Percentiles rank a stretch among this genome's conserved stretches.
phyloP scores from a whole-genome alignment of 2,888 invertebrate genomes.

The Anoplius nigerrimus region DNA sequence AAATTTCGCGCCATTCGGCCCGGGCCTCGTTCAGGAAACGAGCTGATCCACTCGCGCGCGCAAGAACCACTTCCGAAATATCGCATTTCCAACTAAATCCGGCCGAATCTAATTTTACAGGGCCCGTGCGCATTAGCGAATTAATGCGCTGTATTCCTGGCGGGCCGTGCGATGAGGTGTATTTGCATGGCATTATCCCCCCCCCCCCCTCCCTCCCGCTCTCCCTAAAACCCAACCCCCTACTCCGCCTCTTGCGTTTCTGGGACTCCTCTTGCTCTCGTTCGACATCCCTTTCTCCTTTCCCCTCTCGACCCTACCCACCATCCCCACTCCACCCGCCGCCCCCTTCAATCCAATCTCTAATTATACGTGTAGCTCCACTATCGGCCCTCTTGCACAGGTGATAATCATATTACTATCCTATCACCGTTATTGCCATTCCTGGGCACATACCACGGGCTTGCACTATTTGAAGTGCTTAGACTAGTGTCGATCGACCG shows the following conservation, averaged over 20 bases:
- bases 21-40: conserved; percentile 32
- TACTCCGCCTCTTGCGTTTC: conserved; percentile 32
- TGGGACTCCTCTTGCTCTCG: conserved; percentile 36
- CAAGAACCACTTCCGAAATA: conserved; percentile 50
- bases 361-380: conserved; percentile 69
- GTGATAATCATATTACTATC: conserved; percentile 73
- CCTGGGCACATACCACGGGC: conserved; percentile 61
- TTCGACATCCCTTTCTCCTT: conserved; percentile 7
- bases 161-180: conserved; percentile 69
- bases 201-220: conserved; percentile 44
- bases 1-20: conserved; percentile 4
- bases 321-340: too few species aligned
- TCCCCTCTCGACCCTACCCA: conserved; percentile 40
- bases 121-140: conserved; percentile 70
- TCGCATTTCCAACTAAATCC: conserved; percentile 66
- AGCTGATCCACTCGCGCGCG: background rate
- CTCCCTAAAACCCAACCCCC: background rate
- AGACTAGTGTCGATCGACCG: conserved; percentile 55
- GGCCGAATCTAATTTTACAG: conserved; percentile 70
- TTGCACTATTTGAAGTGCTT: conserved; percentile 65
- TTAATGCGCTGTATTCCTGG: conserved; percentile 70
- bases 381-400: conserved; percentile 67
- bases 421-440: conserved; percentile 73
- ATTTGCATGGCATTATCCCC: conserved; percentile 72
- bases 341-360: conserved; percentile 64